Evolutionary conservation across 2,113 vertebrate genomes (phyloP), one percentile per base, ranked within the genome.

Genomic region (Tauraco erythrolophus): DNA sequence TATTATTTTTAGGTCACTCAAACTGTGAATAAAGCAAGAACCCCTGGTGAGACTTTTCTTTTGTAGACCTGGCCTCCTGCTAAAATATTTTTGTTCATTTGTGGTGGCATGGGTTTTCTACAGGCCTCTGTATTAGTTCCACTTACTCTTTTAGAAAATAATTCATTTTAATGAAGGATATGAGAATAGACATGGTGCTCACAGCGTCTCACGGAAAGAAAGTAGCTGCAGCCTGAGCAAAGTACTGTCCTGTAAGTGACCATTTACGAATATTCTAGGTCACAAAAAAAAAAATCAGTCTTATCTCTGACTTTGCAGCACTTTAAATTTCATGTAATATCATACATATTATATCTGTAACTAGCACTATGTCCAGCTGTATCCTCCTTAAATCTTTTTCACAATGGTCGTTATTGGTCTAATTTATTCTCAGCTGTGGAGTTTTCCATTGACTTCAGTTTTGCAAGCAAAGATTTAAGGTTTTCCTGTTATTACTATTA

Each of bases 21-120:
- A 94, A 56, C 91, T 96, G 93, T 97, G 95, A 97, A 83, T 90
- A 97, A 97, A 96, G 64, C 19, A 94, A 82, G 78, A 92, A 87
- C 11, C 64, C 90, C 92, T 58, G 24, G 76, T 35, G 85, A 94
- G 24, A 58, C 5, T 69, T 93, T 95, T 86, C 41, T 71, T 93
- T 81, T 89, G 71, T 87, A 95, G 54, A 46, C 8, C 62, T 93
- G 70, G 77, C 45, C 60, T 95, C 51, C 39, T 77, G 33, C 28
- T 92, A 89, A 87, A 92, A 62, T 81, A 87, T 58, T 87, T 95
- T 81, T 78, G 14, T 89, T 91, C 64, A 79, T 28, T 30, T 92
- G 24, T 71, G 51, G 43, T 69, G 65, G 28, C 35, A 70, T 43
- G 17, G 75, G 27, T 58, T 92, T 95, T 92, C 54, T 83, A 64